Percentiles rank a stretch among this genome's conserved stretches.
phyloP scores from a whole-genome alignment of 2,113 vertebrate species.

The Suricata suricatta region DNA sequence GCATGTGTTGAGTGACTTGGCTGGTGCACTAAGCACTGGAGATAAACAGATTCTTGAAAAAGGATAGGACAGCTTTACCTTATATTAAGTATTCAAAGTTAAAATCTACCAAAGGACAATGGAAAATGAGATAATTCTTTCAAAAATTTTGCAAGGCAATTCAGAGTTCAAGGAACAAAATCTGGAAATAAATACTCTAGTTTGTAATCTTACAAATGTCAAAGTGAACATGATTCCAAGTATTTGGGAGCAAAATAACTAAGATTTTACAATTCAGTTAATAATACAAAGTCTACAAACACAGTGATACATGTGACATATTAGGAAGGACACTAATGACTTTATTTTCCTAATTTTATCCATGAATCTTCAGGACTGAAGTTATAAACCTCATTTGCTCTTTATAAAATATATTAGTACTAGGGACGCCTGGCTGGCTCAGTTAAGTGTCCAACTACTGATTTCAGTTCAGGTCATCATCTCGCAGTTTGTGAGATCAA shows the following conservation, averaged over 20 bases:
- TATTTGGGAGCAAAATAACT: background rate
- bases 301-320: background rate
- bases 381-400: conserved; percentile 2
- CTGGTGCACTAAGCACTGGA: background rate
- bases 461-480: too few relatives aligned
- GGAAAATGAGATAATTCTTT: conserved; percentile 17
- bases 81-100: conserved; percentile 25
- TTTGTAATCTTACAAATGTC: conserved; percentile 15
- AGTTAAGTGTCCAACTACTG: too few relatives aligned
- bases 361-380: conserved; percentile 2
- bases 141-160: background rate
- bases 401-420: background rate
- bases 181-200: conserved; percentile 23
- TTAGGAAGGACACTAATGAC: background rate
- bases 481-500: background rate
- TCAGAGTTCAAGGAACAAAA: conserved; percentile 48
- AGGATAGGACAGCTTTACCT: background rate
- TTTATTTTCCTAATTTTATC: conserved; percentile 21
- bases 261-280: conserved; percentile 6
- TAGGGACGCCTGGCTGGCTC: background rate
- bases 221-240: conserved; percentile 31
- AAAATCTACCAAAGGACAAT: background rate
- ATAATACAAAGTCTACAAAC: background rate
- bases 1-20: background rate
- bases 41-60: background rate